Evolutionary conservation across 2,797 vertebrate species (phyloP).

Genomic region (Mastacembelus armatus): DNA sequence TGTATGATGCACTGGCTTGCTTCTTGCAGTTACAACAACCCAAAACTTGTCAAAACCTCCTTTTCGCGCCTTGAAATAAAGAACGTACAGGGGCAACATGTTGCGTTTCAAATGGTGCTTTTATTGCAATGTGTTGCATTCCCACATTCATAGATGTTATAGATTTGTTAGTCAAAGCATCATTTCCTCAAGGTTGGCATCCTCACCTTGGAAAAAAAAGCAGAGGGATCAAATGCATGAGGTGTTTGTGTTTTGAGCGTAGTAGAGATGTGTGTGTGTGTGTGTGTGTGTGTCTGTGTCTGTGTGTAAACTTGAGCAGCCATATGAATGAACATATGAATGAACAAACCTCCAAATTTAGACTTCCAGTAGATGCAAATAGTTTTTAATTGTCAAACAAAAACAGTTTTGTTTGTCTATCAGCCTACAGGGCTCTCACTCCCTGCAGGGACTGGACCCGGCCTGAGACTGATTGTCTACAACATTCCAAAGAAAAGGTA

Average conservation of each 20-base stretch:
- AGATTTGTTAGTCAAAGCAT: slow-evolving; percentile 89
- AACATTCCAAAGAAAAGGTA: slow-evolving; percentile 83
- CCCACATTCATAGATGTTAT: slow-evolving; percentile 90
- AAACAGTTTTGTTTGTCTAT: slow-evolving; percentile 71
- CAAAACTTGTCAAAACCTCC: too few relatives aligned
- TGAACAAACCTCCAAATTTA: slow-evolving; percentile 78
- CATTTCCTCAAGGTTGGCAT: slow-evolving; percentile 85
- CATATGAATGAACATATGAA: slow-evolving; percentile 79
- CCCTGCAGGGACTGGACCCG: slow-evolving; percentile 80
- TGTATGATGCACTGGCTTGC: too few relatives aligned
- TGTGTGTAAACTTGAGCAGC: slow-evolving; percentile 87
- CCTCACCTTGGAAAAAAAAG: slow-evolving; percentile 82
- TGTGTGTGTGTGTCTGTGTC: too few relatives aligned
- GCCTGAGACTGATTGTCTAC: slow-evolving; percentile 88
- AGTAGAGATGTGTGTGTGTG: slow-evolving; percentile 74
- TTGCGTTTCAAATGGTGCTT: slow-evolving; percentile 87
- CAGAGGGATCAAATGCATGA: slow-evolving; percentile 84
- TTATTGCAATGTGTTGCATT: slow-evolving; percentile 91
- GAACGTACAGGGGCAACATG: slow-evolving; percentile 15
- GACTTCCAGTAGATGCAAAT: slow-evolving; percentile 84
- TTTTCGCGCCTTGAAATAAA: too few relatives aligned
- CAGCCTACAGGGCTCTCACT: slow-evolving; percentile 77
- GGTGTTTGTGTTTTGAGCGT: slow-evolving; percentile 82
- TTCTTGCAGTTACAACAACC: too few relatives aligned
- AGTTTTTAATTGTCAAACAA: slow-evolving; percentile 67